Base-by-base conservation (phyloP, 2,888 invertebrate species). In the Hemicrepidius hirtus region DNA sequence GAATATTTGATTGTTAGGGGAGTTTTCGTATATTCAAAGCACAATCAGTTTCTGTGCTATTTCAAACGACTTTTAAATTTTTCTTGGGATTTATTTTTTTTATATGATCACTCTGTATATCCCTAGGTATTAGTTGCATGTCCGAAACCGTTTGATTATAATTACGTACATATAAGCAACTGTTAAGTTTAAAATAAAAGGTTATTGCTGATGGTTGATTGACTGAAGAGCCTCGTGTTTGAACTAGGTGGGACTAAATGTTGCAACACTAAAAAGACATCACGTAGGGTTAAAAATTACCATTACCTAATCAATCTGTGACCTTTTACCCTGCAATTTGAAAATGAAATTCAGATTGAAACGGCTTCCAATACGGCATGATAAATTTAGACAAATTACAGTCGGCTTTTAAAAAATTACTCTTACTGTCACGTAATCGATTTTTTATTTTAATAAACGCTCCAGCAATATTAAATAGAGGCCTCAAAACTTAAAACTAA, bases 381-480 rank as follows among this genome's bases (percentile, higher is more conserved):
- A 72, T 68, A 72, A 72, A 72, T 72, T 50, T 64, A 72, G 72
- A 72, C 72, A 72, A 72, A 72, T 72, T 72, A 44, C 68, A 12
- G n/a, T 21, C 44, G 44, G 53, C 62, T n/a, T 63, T 41, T 71
- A 68, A 72, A 72, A 72, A 72, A 72, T 68, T 41, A 44, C 68
- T 44, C 40, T 57, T 55, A 64, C n/a, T 64, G 72, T 68, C 69
- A 49, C 69, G 64, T 73, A 73, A 73, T 73, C 73, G 73, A 69
- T 73, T 73, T 73, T 73, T 73, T 73, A 73, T 73, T 73, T 73
- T 73, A 73, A 73, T 73, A 69, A 64, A 65, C 63, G 67, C 21
- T 41, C 53, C 18, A 32, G 41, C 20, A 50, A 50, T 49, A 24
- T 46, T 57, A 65, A 62, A 63, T 69, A 55, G 44, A 55, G 63